phyloP scores from a whole-genome alignment of 1,140 invertebrate genomes.

The Bombus cullumanus region DNA sequence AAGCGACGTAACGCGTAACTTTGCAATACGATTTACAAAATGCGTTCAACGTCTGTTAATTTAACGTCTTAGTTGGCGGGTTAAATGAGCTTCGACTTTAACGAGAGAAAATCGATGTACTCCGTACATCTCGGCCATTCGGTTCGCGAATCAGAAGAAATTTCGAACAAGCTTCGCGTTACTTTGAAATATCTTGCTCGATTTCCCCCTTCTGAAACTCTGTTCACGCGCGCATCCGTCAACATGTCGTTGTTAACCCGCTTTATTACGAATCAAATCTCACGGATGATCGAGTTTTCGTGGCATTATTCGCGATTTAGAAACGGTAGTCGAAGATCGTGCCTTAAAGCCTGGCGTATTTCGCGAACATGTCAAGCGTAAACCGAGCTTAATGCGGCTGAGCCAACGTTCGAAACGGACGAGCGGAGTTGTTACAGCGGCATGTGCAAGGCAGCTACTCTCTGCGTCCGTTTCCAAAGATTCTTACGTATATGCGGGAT shows the following conservation, averaged over 20 bases:
- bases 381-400: neutral
- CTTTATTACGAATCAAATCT: neutral
- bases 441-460: neutral
- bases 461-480: neutral
- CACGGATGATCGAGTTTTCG: neutral
- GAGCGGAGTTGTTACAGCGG: neutral
- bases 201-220: neutral
- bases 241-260: too few species aligned
- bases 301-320: neutral
- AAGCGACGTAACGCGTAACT: neutral
- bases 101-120: too few species aligned
- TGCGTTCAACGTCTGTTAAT: neutral
- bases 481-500: neutral
- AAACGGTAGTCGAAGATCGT: neutral
- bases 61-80: neutral
- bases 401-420: neutral
- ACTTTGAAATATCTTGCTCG: too few species aligned
- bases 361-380: neutral
- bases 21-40: too few species aligned
- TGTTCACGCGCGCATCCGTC: neutral
- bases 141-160: too few species aligned
- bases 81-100: too few species aligned
- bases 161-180: too few species aligned
- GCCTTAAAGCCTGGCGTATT: neutral
- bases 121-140: too few species aligned